Base-by-base conservation (phyloP, 2,888 invertebrate genomes). In the Tenthredo notha region DNA sequence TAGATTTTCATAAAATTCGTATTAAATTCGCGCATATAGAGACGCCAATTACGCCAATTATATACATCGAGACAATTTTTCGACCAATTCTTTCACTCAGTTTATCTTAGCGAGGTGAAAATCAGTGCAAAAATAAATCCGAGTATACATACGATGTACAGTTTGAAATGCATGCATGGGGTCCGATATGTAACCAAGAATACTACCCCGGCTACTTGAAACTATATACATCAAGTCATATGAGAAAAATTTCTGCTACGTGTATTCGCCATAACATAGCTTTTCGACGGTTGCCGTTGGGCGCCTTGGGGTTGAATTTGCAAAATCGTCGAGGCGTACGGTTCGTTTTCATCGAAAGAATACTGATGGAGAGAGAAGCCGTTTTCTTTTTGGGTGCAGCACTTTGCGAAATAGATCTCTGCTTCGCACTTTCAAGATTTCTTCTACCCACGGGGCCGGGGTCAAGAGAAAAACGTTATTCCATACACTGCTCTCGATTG, bases 111-210 rank as follows among this genome's bases (percentile, higher is more conserved):
- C 33, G 15, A 37, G 9, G 2, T 37, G 37, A 37, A 37, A 37
- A 7, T 74, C 21, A 15, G 47, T 2, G 43, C 10, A 25, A 47
- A 29, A 75, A 25, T 1, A 33, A 6, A 70, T n/a, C 6, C 70
- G 43, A 40, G 9, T n/a, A n/a, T 25, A 67, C 12, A n/a, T 25
- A 67, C 12, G 18, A n/a, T 85, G 87, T 88, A 86, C 88, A 89
- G 90, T 91, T 90, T 90, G 88, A 89, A 88, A 91, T 91, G 91
- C 91, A 91, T 91, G 90, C 91, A 90, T 90, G 90, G 50, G 88
- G n/a, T n/a, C 90, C 89, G 91, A 91, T 91, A 89, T 89, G 87
- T 88, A 87, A 90, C 90, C 90, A 90, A 90, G 91, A 91, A 91
- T 91, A 91, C 47, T 15, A 15, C 90, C 88, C 86, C 88, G 86